phyloP scores from a whole-genome alignment of 2,797 vertebrate genomes.

The Sebastes iracundus region DNA sequence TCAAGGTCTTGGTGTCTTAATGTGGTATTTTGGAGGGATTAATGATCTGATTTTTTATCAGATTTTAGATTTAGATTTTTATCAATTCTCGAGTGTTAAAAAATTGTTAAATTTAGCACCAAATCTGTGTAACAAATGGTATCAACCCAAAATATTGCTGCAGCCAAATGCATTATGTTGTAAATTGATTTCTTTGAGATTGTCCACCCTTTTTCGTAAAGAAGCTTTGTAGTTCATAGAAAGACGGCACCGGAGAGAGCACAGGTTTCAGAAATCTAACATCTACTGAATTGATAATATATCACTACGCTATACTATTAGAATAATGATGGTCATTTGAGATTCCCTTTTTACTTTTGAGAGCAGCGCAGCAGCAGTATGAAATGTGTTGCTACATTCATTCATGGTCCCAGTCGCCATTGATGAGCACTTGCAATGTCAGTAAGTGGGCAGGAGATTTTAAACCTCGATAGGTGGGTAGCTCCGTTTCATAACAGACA shows the following conservation, averaged over 20 bases:
- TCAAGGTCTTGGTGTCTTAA: too few relatives aligned
- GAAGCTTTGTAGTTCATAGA: background rate
- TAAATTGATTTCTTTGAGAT: background rate
- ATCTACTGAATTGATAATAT: background rate
- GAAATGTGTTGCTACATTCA: background rate
- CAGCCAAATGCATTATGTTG: background rate
- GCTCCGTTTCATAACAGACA: background rate
- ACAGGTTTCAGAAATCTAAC: background rate
- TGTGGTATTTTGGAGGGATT: too few relatives aligned
- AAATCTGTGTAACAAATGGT: too few relatives aligned
- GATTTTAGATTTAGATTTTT: too few relatives aligned
- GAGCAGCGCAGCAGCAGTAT: background rate
- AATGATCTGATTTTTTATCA: too few relatives aligned
- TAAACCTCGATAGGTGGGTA: background rate
- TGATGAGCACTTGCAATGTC: background rate
- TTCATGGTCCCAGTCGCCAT: background rate
- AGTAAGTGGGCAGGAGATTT: background rate
- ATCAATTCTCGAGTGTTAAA: too few relatives aligned
- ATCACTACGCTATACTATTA: background rate
- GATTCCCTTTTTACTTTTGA: background rate
- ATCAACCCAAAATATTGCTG: too few relatives aligned
- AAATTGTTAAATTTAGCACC: too few relatives aligned
- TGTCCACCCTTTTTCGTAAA: background rate
- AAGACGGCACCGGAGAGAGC: background rate
- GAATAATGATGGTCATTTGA: background rate